These are phyloP conservation scores for Apotomis betuletana DNA, from an alignment of 2,888 invertebrate genomes.

Conservation along the genomic window DNA sequence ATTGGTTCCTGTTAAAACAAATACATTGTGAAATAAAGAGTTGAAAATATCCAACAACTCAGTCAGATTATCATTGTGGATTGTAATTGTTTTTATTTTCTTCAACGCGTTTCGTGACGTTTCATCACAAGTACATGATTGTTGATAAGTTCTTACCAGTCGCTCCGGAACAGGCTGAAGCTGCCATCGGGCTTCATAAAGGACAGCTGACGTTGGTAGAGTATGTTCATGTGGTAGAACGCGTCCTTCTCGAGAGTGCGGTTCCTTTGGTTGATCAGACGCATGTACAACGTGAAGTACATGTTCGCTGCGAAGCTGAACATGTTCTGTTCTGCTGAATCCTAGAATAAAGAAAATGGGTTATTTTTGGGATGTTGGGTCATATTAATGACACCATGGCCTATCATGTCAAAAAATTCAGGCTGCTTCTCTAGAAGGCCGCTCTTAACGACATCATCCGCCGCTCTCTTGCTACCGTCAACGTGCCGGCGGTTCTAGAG, in stretches of 20 bases:
- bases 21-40: not conserved
- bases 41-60: too few relatives aligned
- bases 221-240: constrained; percentile 94
- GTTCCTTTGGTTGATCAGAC: constrained; percentile 94
- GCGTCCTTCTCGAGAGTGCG: constrained; percentile 90
- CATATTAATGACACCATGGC: too few relatives aligned
- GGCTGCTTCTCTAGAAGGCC: too few relatives aligned
- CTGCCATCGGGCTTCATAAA: constrained; percentile 96
- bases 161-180: constrained; percentile 94
- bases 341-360: constrained; percentile 67
- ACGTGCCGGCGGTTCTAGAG: too few relatives aligned
- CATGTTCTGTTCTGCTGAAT: constrained; percentile 97
- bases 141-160: constrained; percentile 85
- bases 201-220: constrained; percentile 94
- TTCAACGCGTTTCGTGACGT: too few relatives aligned
- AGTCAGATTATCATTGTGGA: too few relatives aligned
- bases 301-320: constrained; percentile 98
- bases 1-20: constrained; percentile 86
- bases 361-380: not conserved
- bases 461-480: too few relatives aligned
- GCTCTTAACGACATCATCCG: too few relatives aligned
- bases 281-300: constrained; percentile 95
- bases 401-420: too few relatives aligned
- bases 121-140: too few relatives aligned
- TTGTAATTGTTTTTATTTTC: too few relatives aligned